Evolutionary conservation across 2,113 vertebrate species (phyloP).

Genomic region (Vulpes lagopus): DNA sequence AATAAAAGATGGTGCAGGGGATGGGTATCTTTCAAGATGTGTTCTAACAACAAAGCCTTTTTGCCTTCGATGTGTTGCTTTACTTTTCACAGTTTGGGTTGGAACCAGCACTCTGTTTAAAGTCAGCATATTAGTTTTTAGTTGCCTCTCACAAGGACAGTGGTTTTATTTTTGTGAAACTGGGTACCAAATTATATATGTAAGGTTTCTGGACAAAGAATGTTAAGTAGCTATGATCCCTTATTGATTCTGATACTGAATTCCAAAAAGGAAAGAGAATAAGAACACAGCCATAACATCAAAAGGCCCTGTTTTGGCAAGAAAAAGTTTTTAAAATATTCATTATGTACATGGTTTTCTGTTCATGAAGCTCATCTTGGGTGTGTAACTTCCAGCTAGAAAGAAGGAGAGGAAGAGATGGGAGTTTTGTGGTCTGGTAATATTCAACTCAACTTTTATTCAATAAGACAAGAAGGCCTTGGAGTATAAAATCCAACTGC

Average conservation of each 20-base stretch:
- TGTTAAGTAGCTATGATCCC: conserved; percentile 35
- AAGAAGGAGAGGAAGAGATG: background rate
- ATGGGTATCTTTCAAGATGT: background rate
- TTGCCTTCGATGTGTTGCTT: conserved; percentile 22
- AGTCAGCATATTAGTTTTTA: conserved; percentile 24
- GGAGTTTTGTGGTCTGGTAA: background rate
- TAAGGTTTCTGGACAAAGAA: conserved; percentile 34
- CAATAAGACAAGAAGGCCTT: background rate
- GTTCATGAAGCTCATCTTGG: background rate
- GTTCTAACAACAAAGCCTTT: background rate
- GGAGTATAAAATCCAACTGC: conserved; percentile 12
- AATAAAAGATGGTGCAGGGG: background rate
- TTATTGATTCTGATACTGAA: conserved; percentile 17
- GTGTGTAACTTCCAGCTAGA: conserved; percentile 3
- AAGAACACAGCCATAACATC: conserved; percentile 1
- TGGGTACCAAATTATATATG: background rate
- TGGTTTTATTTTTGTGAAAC: conserved; percentile 54
- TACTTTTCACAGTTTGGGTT: conserved; percentile 38
- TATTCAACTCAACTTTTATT: background rate
- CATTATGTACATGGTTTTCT: conserved; percentile 20
- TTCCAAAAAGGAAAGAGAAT: conserved; percentile 39
- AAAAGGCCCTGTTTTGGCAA: conserved; percentile 15
- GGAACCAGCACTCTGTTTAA: conserved; percentile 5
- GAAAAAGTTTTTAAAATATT: conserved; percentile 53
- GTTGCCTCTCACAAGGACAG: background rate